Base-by-base conservation (phyloP, 2,888 invertebrate genomes). In the Caenorhabditis sinica region DNA sequence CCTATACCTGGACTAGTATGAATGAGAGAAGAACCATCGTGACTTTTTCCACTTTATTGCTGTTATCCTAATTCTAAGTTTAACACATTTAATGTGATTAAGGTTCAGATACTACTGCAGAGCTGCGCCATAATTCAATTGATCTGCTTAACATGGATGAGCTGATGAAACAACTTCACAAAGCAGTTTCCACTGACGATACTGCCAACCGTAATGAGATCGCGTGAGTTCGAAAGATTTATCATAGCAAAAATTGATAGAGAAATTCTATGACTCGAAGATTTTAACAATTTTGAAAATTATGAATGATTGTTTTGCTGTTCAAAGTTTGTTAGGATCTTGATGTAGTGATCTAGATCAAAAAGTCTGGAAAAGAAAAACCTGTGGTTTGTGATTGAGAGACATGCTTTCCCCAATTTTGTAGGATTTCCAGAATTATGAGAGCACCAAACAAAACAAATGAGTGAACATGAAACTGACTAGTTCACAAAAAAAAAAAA, bases 101-200 rank as follows among this genome's bases (percentile, higher is more conserved):
- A 65, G 63, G 63, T 45, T 6, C 6, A 23, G 15, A 8, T 63
- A 63, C n/a, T 30, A 65, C 65, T n/a, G 11, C 65, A 65, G 43
- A 4, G n/a, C 6, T 17, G n/a, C 13, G 30, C 13, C n/a, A 2
- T 17, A 20, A 28, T 11, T 40, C 13, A 28, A 25, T 49, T 23
- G n/a, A 79, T 65, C 63, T 23, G 17, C 30, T 58, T 20, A 58
- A 15, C 9, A 83, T 83, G 83, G 77, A 77, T 73, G 30, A 83
- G 60, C 77, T 83, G 8, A 72, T 83, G 53, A 77, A 73, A 20
- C 66, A 60, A 49, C 73, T 83, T 33, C 51, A 77, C 51, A 45
- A 25, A 58, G 51, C 58, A 17, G 20, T 82, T 28, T n/a, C 81
- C 1, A 43, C 25, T 23, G 68, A 81, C 25, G 53, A 81, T 25